phyloP scores from a whole-genome alignment of 2,888 invertebrate genomes.

The Volucella bombylans region DNA sequence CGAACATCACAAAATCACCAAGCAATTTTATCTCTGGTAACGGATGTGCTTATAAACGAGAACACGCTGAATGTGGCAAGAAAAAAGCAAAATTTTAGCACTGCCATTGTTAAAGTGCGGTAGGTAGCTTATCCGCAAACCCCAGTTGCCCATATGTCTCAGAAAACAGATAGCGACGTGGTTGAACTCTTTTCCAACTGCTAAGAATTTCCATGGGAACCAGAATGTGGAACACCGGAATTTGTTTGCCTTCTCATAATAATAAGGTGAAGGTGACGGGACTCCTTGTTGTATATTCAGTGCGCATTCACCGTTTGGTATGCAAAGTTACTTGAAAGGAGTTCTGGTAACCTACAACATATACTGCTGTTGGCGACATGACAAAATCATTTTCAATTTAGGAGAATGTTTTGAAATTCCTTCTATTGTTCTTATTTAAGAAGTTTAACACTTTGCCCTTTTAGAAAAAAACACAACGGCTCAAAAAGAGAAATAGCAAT shows the following conservation, averaged over 20 bases:
- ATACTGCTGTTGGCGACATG: no score
- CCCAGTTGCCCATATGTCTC: slow-evolving; percentile 1
- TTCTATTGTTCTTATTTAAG: no score
- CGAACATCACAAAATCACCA: slow-evolving; percentile 50
- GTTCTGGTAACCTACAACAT: background rate
- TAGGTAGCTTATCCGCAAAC: slow-evolving; percentile 59
- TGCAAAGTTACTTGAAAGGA: slow-evolving; percentile 60
- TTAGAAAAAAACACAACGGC: no score
- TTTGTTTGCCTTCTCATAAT: slow-evolving; percentile 61
- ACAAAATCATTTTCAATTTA: no score
- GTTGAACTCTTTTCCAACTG: slow-evolving; percentile 46
- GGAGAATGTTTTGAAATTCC: no score
- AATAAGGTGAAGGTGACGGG: slow-evolving; percentile 56
- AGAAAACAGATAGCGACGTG: slow-evolving; percentile 22
- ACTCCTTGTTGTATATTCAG: slow-evolving; percentile 52
- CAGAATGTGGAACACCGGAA: slow-evolving; percentile 62
- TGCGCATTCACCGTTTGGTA: slow-evolving; percentile 44
- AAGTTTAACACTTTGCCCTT: no score
- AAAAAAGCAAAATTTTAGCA: slow-evolving; percentile 43
- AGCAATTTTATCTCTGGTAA: slow-evolving; percentile 24
- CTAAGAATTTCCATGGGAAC: slow-evolving; percentile 47
- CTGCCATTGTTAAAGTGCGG: slow-evolving; percentile 57
- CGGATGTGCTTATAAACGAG: slow-evolving; percentile 40
- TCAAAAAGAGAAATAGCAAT: no score
- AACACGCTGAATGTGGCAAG: slow-evolving; percentile 4